Evolutionary conservation across 2,888 invertebrate genomes (phyloP), one percentile per base, ranked within the genome.

Genomic region (Pharmacophagus antenor): DNA sequence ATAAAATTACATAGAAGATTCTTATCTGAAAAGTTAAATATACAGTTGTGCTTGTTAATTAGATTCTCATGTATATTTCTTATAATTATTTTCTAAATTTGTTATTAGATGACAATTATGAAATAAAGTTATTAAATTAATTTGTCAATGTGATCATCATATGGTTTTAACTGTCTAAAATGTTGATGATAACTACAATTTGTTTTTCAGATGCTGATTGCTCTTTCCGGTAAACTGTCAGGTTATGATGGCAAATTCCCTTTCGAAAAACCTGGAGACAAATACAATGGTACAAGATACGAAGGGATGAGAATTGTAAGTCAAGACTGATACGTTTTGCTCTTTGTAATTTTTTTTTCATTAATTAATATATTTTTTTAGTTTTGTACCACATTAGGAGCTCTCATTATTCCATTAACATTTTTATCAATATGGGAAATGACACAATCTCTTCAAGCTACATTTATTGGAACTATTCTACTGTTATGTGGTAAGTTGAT

Each of bases 231-330:
- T 2, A 95, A 96, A 77, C 80, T 98, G 74, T 96, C 96, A 50
- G 98, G 98, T 0, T 99, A 99, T 81, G 95, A 98, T 92, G 99
- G 98, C 1, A 96, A 92, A 63, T 99, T 97, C 92, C 93, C 97
- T 0, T 99, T 98, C 90, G 96, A 97, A 72, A 98, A 98, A 83
- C 99, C 98, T 1, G 98, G 98, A 1, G 98, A 98, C 82, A 97
- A 97, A 79, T 99, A 97, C 86, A 96, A 95, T 67, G 95, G 95
- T 64, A 95, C 95, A 0, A 94, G 93, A 65, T 98, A 98, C 79
- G 90, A 97, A 69, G 98, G 98, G 66, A 99, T 99, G 98, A 93
- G 98, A 91, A 88, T 97, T 72, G 97, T 97, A 88, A 93, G 94
- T 42, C n/a, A 7, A 87, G 62, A 31, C 4, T 31, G 6, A 21